Evolutionary conservation across 2,888 invertebrate species (phyloP).

Genomic region (Emmelina monodactyla): DNA sequence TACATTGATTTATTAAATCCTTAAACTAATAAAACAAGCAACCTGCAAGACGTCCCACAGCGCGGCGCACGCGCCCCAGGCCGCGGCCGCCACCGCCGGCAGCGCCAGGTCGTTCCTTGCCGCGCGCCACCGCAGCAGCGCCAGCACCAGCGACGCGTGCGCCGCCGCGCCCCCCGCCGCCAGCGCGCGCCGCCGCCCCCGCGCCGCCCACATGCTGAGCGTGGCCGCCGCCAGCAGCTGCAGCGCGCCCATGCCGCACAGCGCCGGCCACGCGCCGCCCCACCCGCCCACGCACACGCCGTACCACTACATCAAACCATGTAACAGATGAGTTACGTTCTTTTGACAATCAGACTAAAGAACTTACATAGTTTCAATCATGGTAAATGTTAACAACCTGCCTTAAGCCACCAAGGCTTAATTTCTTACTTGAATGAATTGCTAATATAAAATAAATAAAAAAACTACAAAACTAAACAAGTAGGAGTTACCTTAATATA

Average conservation of each 20-base stretch:
- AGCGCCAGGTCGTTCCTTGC: constrained; percentile 81
- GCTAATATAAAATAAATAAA: too few relatives aligned
- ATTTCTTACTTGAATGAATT: too few relatives aligned
- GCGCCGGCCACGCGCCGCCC: constrained; percentile 75
- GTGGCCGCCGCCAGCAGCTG: constrained; percentile 82
- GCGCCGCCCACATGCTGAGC: constrained; percentile 78
- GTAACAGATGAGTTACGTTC: too few relatives aligned
- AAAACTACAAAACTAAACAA: too few relatives aligned
- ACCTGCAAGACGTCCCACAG: constrained; percentile 81
- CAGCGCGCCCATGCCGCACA: constrained; percentile 76
- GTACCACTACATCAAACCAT: constrained; percentile 69
- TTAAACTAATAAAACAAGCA: too few relatives aligned
- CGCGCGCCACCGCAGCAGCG: constrained; percentile 80
- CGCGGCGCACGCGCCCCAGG: constrained; percentile 87
- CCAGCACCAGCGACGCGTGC: constrained; percentile 79
- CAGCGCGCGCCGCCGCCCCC: constrained; percentile 75
- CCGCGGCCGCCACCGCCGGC: constrained; percentile 83
- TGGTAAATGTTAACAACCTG: too few relatives aligned
- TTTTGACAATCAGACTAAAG: too few relatives aligned
- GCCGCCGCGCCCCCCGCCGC: constrained; percentile 84
- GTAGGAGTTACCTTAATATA: constrained; percentile 72
- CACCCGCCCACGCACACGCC: constrained; percentile 83
- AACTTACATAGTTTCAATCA: too few relatives aligned
- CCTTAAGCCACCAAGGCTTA: too few relatives aligned
- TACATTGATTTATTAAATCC: too few relatives aligned